Evolutionary conservation across 2,113 vertebrate genomes (phyloP).

Genomic region (Sinocyclocheilus maitianheensis): DNA sequence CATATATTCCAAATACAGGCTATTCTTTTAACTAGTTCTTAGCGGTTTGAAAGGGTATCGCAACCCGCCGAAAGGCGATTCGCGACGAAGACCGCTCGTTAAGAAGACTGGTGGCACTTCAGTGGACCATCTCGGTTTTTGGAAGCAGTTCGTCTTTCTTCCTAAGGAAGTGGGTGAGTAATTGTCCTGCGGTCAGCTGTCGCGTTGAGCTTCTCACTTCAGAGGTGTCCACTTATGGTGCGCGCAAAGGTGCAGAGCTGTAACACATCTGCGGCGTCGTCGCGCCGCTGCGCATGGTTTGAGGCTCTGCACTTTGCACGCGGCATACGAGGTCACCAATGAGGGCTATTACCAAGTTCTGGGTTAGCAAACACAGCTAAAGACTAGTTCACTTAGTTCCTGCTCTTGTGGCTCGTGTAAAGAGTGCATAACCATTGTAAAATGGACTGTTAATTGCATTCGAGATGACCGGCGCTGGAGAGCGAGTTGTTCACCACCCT

Average conservation of each 20-base stretch:
- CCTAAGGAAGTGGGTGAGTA: constrained; percentile 32
- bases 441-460: neutral
- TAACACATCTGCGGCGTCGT: constrained; percentile 13
- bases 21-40: neutral
- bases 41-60: neutral
- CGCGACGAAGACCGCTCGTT: neutral
- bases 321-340: neutral
- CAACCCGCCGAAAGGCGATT: neutral
- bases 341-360: neutral
- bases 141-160: constrained; percentile 22
- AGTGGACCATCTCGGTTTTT: neutral
- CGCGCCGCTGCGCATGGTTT: neutral
- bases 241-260: constrained; percentile 17
- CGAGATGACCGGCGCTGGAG: neutral
- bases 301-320: neutral
- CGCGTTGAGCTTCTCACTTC: constrained; percentile 23
- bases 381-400: neutral
- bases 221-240: constrained; percentile 16
- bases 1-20: neutral
- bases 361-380: neutral
- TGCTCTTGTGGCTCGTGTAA: neutral
- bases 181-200: constrained; percentile 28
- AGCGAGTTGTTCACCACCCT: neutral
- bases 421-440: neutral
- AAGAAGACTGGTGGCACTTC: neutral